Conservation (phyloP, 2,113 vertebrate genomes). For the Sclerurus mexicanus region DNA sequence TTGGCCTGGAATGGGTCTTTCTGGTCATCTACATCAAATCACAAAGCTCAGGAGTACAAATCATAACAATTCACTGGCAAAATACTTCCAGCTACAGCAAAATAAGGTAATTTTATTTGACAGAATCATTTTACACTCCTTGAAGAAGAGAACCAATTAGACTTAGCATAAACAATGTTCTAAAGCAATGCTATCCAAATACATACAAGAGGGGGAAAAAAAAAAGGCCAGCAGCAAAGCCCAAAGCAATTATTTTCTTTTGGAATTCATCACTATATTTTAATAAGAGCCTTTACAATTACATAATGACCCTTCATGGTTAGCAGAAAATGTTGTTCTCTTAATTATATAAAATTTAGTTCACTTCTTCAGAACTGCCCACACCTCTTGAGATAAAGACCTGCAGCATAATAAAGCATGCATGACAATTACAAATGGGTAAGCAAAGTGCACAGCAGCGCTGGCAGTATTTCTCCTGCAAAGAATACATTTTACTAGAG, state of each 20-base stretch:
- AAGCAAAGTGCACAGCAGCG: not conserved
- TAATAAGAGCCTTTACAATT: not conserved
- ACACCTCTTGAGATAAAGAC: not conserved
- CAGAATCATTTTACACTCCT: not conserved
- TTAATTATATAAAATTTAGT: not conserved
- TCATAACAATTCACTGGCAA: not conserved
- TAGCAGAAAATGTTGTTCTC: not conserved
- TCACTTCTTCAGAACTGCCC: not conserved
- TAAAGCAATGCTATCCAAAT: not conserved
- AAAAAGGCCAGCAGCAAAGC: not conserved
- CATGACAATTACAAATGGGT: not conserved
- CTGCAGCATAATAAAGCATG: not conserved
- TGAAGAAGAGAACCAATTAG: not conserved
- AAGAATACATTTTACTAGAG: not conserved
- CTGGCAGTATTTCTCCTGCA: not conserved
- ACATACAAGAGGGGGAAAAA: not conserved
- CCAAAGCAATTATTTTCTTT: slow-evolving; percentile 1
- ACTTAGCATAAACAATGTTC: not conserved
- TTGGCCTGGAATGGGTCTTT: not conserved
- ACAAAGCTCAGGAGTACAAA: not conserved
- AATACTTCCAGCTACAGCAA: not conserved
- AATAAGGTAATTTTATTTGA: not conserved
- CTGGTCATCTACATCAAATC: not conserved
- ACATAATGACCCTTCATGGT: not conserved
- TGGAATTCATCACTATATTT: not conserved